Evolutionary conservation across 2,888 invertebrate species (phyloP), one percentile per base, ranked within the genome.

Genomic region (Diadegma fenestrale): DNA sequence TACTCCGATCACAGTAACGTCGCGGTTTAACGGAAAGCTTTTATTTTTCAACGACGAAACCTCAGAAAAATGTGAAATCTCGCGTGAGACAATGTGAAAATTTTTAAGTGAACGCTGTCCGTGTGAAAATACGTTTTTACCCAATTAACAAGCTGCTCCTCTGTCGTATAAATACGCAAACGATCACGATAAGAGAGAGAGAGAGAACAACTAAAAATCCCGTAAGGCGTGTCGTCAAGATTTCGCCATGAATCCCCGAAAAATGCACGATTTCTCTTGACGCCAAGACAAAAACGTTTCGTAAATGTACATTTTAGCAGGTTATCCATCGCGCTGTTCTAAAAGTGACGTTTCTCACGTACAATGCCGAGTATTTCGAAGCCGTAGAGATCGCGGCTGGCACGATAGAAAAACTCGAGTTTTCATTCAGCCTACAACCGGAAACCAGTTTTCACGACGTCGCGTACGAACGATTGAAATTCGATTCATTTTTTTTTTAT

Each of bases 281-380:
- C 19, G 2, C 0, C 17, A 48, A 37, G 3, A 30, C 41, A 61
- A 76, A 58, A 26, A 33, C 17, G 17, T 10, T 51, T 19, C 30
- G n/a, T 68, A 10, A 10, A 17, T 2, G 54, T 17, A n/a, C 10
- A 48, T 26, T n/a, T 2, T 1, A 33, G 45, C n/a, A 71, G 58
- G 61, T 71, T 61, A 61, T 79, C 22, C 58, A 58, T 33, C 33
- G 45, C 22, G n/a, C 22, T 19, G n/a, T 69, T 61, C 19, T 26
- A 8, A 66, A 66, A 71, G 66, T 85, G 85, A 85, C 82, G 75
- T 85, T 85, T 79, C 78, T 22, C 79, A 69, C 69, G 61, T 75
- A 45, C 48, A 48, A 26, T 17, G 43, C 30, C 17, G 14, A 37
- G 58, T 72, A 51, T 58, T 48, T 66, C 22, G 48, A 63, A 63